Evolutionary conservation across 2,113 vertebrate genomes (phyloP).

Genomic region (Podarcis raffonei): DNA sequence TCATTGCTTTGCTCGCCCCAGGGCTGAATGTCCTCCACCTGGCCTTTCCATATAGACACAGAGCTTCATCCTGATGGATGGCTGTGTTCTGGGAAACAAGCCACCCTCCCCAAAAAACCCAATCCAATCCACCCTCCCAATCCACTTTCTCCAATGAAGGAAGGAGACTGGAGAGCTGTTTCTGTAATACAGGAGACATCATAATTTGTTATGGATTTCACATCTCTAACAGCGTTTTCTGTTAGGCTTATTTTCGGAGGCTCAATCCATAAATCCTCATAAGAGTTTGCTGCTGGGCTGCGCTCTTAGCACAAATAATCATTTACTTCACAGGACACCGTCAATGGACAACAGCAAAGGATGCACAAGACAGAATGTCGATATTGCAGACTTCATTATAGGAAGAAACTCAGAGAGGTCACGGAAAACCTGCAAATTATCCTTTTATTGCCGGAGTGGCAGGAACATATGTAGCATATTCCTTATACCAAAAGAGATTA

Average conservation of each 20-base stretch:
- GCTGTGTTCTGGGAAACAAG: constrained; percentile 51
- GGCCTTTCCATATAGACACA: constrained; percentile 17
- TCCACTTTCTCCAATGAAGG: not conserved
- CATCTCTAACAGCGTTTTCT: constrained; percentile 15
- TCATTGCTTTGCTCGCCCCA: constrained; percentile 3
- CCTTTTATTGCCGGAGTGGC: not conserved
- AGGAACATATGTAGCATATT: not conserved
- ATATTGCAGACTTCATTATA: constrained; percentile 26
- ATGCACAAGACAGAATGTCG: not conserved
- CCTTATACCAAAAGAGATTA: not conserved
- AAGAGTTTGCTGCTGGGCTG: not conserved
- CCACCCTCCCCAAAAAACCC: not conserved
- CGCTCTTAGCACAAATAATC: not conserved
- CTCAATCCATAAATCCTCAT: constrained; percentile 16
- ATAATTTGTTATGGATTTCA: constrained; percentile 42
- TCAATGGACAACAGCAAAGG: not conserved
- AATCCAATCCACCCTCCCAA: constrained; percentile 33
- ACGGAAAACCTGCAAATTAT: not conserved
- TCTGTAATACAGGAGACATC: constrained; percentile 10
- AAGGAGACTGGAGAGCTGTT: constrained; percentile 14
- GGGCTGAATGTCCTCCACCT: rapidly evolving
- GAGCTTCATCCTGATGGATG: constrained; percentile 30
- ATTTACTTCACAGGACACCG: not conserved
- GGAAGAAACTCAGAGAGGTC: constrained; percentile 7
- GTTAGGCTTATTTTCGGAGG: not conserved